These are phyloP conservation scores for Vanessa tameamea DNA, from an alignment of 1,140 invertebrate species.

Conservation along the genomic window DNA sequence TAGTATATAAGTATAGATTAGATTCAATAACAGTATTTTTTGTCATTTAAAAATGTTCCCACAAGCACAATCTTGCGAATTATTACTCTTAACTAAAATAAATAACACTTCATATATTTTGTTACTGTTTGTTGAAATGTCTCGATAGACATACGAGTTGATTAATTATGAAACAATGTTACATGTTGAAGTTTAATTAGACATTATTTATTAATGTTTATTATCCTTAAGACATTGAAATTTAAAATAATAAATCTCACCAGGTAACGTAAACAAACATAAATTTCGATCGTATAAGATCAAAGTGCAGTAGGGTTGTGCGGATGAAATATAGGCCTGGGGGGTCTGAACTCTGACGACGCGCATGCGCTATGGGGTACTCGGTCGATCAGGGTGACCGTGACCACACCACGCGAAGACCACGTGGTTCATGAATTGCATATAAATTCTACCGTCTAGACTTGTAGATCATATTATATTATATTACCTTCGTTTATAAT, in stretches of 20 bases:
- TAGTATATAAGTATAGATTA: too few species aligned
- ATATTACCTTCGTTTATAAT: background rate
- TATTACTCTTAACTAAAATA: too few species aligned
- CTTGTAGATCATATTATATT: slow-evolving; percentile 23
- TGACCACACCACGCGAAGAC: slow-evolving; percentile 56
- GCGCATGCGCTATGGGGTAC: slow-evolving; percentile 63
- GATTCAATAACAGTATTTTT: too few species aligned
- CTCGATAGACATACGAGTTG: too few species aligned
- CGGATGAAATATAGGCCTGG: slow-evolving; percentile 27
- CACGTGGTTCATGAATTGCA: slow-evolving; percentile 58
- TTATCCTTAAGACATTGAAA: background rate
- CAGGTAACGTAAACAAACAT: background rate
- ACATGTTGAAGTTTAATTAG: too few species aligned
- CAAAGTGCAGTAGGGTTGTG: slow-evolving; percentile 12
- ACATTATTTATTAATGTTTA: too few species aligned
- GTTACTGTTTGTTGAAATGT: too few species aligned
- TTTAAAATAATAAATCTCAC: background rate
- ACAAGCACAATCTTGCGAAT: too few species aligned
- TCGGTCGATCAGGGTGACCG: slow-evolving; percentile 58
- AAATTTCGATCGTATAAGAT: background rate
- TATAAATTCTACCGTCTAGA: slow-evolving; percentile 35
- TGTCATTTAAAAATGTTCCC: too few species aligned
- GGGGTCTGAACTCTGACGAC: slow-evolving; percentile 47
- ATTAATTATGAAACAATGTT: too few species aligned
- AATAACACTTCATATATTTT: too few species aligned